Percentiles rank a stretch among this genome's conserved stretches.
Conservation (phyloP, 2,797 vertebrate species). For the Parotocinclus haroldoi region DNA sequence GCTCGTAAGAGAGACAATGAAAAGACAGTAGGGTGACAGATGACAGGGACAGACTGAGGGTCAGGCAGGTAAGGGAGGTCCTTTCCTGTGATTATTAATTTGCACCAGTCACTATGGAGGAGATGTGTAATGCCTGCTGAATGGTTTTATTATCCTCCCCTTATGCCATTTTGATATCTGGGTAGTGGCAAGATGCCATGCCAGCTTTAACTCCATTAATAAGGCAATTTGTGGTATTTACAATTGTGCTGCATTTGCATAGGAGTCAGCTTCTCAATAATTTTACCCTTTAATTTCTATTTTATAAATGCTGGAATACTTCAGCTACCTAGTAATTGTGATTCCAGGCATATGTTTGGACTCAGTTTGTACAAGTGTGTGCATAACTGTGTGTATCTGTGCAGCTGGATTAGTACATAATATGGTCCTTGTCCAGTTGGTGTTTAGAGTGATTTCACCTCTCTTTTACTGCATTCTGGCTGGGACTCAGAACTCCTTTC, state of each 20-base stretch:
- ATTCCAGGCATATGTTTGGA: slow-evolving; percentile 42
- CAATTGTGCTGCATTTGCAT: slow-evolving; percentile 10
- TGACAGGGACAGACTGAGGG: slow-evolving; percentile 14
- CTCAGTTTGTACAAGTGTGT: slow-evolving; percentile 53
- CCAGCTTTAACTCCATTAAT: slow-evolving; percentile 19
- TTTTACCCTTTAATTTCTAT: slow-evolving; percentile 10
- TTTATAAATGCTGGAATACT: slow-evolving; percentile 37
- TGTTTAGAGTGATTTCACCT: slow-evolving; percentile 75
- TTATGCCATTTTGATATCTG: slow-evolving; percentile 26
- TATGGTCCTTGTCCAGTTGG: slow-evolving; percentile 74
- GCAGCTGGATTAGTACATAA: slow-evolving; percentile 66
- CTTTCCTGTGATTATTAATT: slow-evolving; percentile 33
- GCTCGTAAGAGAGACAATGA: slow-evolving; percentile 65
- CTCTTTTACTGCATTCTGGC: slow-evolving; percentile 66
- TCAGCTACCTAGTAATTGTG: slow-evolving; percentile 35
- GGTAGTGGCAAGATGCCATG: background rate
- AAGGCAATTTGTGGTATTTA: slow-evolving; percentile 35
- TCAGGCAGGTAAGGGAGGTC: slow-evolving; percentile 9
- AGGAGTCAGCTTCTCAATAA: slow-evolving; percentile 5
- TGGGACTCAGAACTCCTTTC: slow-evolving; percentile 78
- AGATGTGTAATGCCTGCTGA: slow-evolving; percentile 34
- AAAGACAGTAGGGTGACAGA: slow-evolving; percentile 44
- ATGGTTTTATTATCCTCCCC: slow-evolving; percentile 23
- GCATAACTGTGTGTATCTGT: slow-evolving; percentile 44
- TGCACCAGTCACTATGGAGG: slow-evolving; percentile 48